phyloP scores from a whole-genome alignment of 37 sponge, comb jelly and placozoan genomes.

The Cladorhizidae sp. region DNA sequence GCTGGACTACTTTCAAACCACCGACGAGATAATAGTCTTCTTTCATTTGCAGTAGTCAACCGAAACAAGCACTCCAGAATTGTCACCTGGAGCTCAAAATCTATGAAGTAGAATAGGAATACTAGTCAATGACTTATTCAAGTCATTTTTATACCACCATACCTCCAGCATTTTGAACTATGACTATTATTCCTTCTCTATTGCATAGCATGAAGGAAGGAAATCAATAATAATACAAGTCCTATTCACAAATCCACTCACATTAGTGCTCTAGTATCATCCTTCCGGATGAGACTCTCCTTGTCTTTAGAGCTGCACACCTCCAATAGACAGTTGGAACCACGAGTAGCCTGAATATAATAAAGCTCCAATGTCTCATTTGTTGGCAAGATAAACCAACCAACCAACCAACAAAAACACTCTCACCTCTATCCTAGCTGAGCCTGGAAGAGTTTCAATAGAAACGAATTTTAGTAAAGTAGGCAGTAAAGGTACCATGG shows the following conservation, averaged over 20 bases:
- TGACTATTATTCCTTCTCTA: constrained; percentile 3
- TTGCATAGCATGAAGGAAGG: neutral
- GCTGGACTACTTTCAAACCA: constrained; percentile 7
- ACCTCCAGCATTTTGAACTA: constrained; percentile 30
- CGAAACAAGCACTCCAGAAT: constrained; percentile 47
- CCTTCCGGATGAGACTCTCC: neutral
- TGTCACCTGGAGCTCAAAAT: constrained; percentile 45
- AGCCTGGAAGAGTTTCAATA: constrained; percentile 3
- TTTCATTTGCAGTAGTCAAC: constrained; percentile 11
- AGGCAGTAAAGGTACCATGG: constrained; percentile 21
- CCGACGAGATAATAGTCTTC: neutral
- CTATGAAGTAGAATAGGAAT: neutral
- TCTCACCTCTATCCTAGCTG: constrained; percentile 31
- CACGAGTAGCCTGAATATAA: constrained; percentile 24
- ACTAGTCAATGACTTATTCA: neutral
- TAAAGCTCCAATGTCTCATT: neutral
- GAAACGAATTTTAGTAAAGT: constrained; percentile 9
- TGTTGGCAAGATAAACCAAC: neutral
- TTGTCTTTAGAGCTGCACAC: constrained; percentile 5
- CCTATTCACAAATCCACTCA: neutral
- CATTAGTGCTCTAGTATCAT: constrained; percentile 14
- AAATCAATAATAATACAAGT: neutral
- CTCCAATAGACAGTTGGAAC: constrained; percentile 24
- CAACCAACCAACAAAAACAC: no score
- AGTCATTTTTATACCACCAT: neutral